Conservation (phyloP, 2,113 vertebrate genomes). For the Ctenomys sociabilis region DNA sequence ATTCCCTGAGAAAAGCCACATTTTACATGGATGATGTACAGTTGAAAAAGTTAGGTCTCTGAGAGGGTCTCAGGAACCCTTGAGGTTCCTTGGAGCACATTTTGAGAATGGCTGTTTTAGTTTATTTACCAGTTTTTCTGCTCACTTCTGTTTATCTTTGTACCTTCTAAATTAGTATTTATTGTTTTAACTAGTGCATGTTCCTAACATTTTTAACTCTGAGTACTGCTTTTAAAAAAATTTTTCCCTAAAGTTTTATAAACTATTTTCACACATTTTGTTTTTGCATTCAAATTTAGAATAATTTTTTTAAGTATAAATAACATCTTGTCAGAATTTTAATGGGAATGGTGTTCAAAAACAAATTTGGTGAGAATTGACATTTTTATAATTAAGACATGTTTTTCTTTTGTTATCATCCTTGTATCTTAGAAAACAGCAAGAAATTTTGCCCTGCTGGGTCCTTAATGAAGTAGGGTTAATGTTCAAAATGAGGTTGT, state of each 20-base stretch:
- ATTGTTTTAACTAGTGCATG: not conserved
- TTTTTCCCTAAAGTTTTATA: not conserved
- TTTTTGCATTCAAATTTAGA: constrained; percentile 18
- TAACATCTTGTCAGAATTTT: not conserved
- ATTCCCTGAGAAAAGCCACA: not conserved
- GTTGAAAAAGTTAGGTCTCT: not conserved
- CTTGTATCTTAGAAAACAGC: not conserved
- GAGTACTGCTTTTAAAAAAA: not conserved
- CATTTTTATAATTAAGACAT: not conserved
- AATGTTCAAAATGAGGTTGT: not conserved
- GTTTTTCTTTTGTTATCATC: not conserved
- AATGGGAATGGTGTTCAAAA: not conserved
- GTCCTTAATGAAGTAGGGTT: not conserved
- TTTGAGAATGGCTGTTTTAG: not conserved
- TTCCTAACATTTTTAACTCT: not conserved
- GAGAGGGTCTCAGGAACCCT: not conserved
- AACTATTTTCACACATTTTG: not conserved
- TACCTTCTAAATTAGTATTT: not conserved
- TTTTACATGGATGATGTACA: not conserved
- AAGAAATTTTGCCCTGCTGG: not conserved
- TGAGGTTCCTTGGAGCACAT: not conserved
- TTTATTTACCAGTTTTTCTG: not conserved
- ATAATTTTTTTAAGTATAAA: constrained; percentile 39
- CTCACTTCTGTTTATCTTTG: not conserved
- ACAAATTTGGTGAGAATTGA: not conserved